Base-by-base conservation (phyloP, 2,113 vertebrate species). In the Ranitomeya imitator region DNA sequence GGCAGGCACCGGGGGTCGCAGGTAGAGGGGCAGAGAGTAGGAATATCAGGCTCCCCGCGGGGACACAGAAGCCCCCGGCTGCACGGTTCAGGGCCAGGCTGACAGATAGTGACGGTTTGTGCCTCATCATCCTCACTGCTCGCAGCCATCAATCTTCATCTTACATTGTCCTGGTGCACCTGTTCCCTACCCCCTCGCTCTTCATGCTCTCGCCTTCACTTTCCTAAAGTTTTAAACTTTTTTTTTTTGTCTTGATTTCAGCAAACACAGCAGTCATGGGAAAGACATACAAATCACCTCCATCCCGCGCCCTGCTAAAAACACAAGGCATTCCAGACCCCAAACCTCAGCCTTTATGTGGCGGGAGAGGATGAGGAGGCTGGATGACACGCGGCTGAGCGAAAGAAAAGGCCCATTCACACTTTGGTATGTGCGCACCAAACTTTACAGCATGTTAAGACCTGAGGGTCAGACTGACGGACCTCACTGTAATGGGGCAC, bases 181-280 rank as follows among this genome's bases (percentile, higher is more conserved):
- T 88, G 87, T 88, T 84, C 63, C 37, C 79, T 37, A n/a, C 61
- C 85, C 85, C 31, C 86, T 23, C 55, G 21, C 85, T 52, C 23
- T 67, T 45, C 59, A 60, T 4, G 55, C 65, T 84, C 80, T 54
- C 54, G 19, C 87, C 81, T 88, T 84, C 71, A 88, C 87, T 88
- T 84, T 83, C 80, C 15, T 13, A 88, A 88, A 83, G 31, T 88
- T 88, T 78, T 54, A 88, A 88, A 63, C 57, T 83, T 84, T 65
- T 78, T 83, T 79, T 86, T 73, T 87, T 78, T 83, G 80, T 88
- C 81, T 67, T 82, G 81, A 83, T 88, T 88, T 88, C 45, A 84
- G 87, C 81, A 88, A 88, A 88, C 57, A 88, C 57, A 65, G 31
- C 61, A 78, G 57, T 67, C 87, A 83, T 88, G 87, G 87, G 87